A percentile compares a stretch with the other conserved stretches of the same genome.
These are phyloP conservation scores for Bombus turneri DNA, from an alignment of 1,140 invertebrate genomes.

Conservation along the genomic window DNA sequence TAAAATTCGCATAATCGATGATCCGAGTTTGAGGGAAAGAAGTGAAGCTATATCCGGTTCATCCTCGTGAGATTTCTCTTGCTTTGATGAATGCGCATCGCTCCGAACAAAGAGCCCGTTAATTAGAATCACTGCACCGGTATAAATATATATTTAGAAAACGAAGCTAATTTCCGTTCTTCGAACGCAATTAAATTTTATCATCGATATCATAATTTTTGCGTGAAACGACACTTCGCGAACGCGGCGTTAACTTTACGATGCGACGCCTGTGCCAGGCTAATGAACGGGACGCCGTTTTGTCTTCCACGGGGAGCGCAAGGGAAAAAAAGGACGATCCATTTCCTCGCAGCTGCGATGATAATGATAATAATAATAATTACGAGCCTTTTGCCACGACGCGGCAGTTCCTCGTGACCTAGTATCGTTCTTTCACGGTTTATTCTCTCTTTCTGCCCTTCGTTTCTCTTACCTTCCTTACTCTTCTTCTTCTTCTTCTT, in stretches of 20 bases:
- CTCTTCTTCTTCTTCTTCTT: background rate
- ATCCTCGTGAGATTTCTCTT: background rate
- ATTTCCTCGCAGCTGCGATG: slow-evolving; percentile 20
- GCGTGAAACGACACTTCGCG: background rate
- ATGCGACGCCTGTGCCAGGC: background rate
- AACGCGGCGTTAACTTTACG: background rate
- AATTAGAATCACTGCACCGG: background rate
- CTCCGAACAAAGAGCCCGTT: slow-evolving; percentile 2
- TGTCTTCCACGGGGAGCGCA: background rate
- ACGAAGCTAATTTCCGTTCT: slow-evolving; percentile 13
- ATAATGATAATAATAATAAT: slow-evolving; percentile 41
- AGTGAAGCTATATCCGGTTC: background rate
- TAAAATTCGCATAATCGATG: background rate
- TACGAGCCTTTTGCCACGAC: slow-evolving; percentile 10
- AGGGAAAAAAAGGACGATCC: background rate
- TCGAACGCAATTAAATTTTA: slow-evolving; percentile 33
- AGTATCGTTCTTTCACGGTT: background rate
- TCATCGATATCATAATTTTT: background rate
- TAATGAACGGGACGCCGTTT: slow-evolving; percentile 28
- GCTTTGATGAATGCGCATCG: background rate
- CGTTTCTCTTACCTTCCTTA: background rate
- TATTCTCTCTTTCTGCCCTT: background rate
- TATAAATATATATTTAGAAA: slow-evolving; percentile 12
- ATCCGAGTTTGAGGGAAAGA: background rate
- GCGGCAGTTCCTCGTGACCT: slow-evolving; percentile 11